phyloP scores from a whole-genome alignment of 1,140 invertebrate species.

The Agrilus planipennis region DNA sequence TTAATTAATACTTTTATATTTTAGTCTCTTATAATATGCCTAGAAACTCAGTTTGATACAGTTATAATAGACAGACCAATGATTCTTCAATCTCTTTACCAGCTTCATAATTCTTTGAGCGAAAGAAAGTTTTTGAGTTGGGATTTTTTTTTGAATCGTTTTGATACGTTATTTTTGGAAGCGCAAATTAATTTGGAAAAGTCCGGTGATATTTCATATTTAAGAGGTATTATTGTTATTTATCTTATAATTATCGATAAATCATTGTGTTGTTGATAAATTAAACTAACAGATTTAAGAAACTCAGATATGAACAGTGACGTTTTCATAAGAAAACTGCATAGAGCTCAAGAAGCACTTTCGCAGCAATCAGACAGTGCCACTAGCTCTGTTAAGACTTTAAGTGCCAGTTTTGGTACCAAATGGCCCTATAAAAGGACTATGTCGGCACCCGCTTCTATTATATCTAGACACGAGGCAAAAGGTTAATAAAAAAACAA shows the following conservation, averaged over 20 bases:
- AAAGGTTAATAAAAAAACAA: conserved; percentile 62
- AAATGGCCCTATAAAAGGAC: conserved; percentile 94
- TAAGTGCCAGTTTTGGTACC: conserved; percentile 80
- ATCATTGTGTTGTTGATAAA: not conserved
- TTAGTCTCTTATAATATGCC: conserved; percentile 70
- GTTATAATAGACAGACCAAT: conserved; percentile 94
- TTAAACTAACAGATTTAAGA: conserved; percentile 56
- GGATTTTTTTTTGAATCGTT: conserved; percentile 97
- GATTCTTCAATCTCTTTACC: conserved; percentile 92
- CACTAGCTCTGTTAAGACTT: conserved; percentile 56
- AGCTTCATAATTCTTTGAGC: conserved; percentile 85
- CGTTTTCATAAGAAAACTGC: conserved; percentile 75
- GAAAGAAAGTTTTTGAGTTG: conserved; percentile 85
- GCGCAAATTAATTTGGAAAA: conserved; percentile 84
- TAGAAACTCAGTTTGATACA: conserved; percentile 86
- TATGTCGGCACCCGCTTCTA: conserved; percentile 77
- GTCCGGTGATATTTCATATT: conserved; percentile 64
- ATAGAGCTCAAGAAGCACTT: conserved; percentile 80
- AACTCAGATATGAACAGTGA: conserved; percentile 86
- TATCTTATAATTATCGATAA: too few species aligned
- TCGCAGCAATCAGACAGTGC: conserved; percentile 51
- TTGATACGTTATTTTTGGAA: conserved; percentile 92
- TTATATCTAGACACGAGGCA: conserved; percentile 62
- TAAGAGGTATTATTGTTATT: conserved; percentile 69
- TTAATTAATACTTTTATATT: conserved; percentile 26